Base-by-base conservation (phyloP, 2,888 invertebrate genomes). In the Acrobasis consociella region DNA sequence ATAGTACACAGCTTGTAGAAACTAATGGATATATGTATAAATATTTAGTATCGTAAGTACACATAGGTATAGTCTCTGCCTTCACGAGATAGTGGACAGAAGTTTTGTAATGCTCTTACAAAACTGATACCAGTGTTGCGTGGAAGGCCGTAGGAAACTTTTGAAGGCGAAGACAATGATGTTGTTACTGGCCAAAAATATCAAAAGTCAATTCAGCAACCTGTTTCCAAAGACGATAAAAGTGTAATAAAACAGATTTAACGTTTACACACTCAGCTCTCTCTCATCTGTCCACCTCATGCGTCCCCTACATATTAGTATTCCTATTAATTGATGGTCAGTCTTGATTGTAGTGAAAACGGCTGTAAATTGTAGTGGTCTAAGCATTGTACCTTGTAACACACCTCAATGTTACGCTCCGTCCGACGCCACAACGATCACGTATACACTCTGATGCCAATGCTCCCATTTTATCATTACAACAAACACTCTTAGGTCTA, bases 351-450 rank as follows among this genome's bases (percentile, higher is more conserved):
- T 13, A n/a, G 46, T 13, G 46, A 46, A 13, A 46, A 46, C n/a
- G 13, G 2, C 13, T 11, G 46, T 46, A 13, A 62, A 68, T 38
- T 63, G 61, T 62, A 50, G 52, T 59, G 68, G 65, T 1, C 64
- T 58, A 31, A 59, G 50, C 15, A 51, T 53, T 38, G 56, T 49
- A 58, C 71, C 70, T 68, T 71, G 70, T 38, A 51, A 58, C n/a
- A 67, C 62, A 38, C 68, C 64, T 60, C 61, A 38, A 73, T 72
- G 74, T 65, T 68, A 65, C 70, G 65, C 39, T 51, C 46, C 13
- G 46, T 51, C 15, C 51, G 51, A 56, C 56, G 56, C 56, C 22
- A 1, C 56, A 13, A 13, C 17, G 66, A 73, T 77, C 77, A 75
- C 74, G 74, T 76, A 74, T 64, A 63, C 73, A 62, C 63, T 55